phyloP scores from a whole-genome alignment of 2,797 vertebrate genomes.

The Antennarius maculatus region DNA sequence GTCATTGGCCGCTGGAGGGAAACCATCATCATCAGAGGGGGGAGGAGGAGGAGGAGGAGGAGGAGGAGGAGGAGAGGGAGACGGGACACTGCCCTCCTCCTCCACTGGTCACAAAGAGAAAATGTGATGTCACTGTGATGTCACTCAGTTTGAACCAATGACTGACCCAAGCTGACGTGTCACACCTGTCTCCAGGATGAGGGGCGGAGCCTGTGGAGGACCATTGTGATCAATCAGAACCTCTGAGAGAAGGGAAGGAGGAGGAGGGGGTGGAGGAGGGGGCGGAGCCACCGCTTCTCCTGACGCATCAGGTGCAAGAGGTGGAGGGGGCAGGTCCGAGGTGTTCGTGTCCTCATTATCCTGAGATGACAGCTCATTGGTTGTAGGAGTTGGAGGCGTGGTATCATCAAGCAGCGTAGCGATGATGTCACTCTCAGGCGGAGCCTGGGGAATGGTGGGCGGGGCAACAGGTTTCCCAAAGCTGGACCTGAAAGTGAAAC shows the following conservation, averaged over 20 bases:
- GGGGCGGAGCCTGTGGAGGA: conserved; percentile 16
- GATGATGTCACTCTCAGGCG: conserved; percentile 66
- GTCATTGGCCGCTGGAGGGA: conserved; percentile 45
- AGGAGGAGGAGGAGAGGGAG: conserved; percentile 47
- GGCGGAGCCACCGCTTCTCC: conserved; percentile 20
- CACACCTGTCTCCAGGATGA: conserved; percentile 62
- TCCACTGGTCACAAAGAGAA: conserved; percentile 52
- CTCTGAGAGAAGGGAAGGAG: conserved; percentile 38
- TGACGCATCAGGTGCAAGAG: conserved; percentile 29
- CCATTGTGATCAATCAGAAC: not conserved
- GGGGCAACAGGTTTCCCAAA: conserved; percentile 77
- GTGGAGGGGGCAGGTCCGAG: conserved; percentile 48
- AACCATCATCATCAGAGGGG: conserved; percentile 33
- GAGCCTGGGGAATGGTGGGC: conserved; percentile 65
- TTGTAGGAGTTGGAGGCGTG: conserved; percentile 40
- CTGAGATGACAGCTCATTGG: not conserved
- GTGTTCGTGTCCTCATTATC: not conserved
- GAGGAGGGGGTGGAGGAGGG: conserved; percentile 51
- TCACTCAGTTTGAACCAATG: conserved; percentile 5
- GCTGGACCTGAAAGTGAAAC: conserved; percentile 66
- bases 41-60: conserved; percentile 50
- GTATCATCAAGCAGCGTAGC: conserved; percentile 45
- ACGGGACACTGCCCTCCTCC: conserved; percentile 69
- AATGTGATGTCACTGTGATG: conserved; percentile 28
- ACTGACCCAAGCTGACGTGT: not conserved